Evolutionary conservation across 2,888 invertebrate genomes (phyloP), one percentile per base, ranked within the genome.

Genomic region (Lepidocyrtoides sp.): DNA sequence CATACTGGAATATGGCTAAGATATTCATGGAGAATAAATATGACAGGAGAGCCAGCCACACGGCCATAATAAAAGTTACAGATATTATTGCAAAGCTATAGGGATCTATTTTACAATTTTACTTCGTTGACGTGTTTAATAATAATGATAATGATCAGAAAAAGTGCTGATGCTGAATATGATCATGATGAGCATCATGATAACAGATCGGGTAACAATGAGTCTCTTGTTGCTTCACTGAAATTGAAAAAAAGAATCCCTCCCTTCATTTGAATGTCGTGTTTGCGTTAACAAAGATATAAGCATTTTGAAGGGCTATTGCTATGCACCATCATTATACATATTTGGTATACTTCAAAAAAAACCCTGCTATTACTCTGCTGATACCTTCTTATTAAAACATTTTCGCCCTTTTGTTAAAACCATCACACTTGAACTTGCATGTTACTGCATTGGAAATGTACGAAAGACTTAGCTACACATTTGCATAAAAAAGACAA

Each of bases 161-260:
- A 66, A 66, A 14, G 29, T 63, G 26, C 63, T 66, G 32, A 12
- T 26, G 20, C 12, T 66, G 36, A 66, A 32, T 4, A 32, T 44
- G 26, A 17, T 23, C 63, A 57, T 81, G 57, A 36, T 57, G 81
- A 57, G 2, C 48, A 54, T 66, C 66, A 69, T 44, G 82, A 66
- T 36, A 57, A 81, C 57, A 20, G 2, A 81, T 12, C 36, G 41
- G 17, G 60, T 60, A 57, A 84, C 83, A 84, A 69, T 83, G 57
- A 57, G 29, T 41, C 63, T 69, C 36, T 66, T 32, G 66, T 66
- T 36, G 32, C 17, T 32, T 32, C n/a, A 32, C 14, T 2, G 12
- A 66, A 66, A 8, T 54, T 54, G 14, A 26, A 60, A 60, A 26
- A 5, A 60, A 14, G 14, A 26, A 60, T 26, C 2, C 60, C 60